Base-by-base conservation (phyloP, 2,797 vertebrate genomes). In the Pachyuromys duprasi region DNA sequence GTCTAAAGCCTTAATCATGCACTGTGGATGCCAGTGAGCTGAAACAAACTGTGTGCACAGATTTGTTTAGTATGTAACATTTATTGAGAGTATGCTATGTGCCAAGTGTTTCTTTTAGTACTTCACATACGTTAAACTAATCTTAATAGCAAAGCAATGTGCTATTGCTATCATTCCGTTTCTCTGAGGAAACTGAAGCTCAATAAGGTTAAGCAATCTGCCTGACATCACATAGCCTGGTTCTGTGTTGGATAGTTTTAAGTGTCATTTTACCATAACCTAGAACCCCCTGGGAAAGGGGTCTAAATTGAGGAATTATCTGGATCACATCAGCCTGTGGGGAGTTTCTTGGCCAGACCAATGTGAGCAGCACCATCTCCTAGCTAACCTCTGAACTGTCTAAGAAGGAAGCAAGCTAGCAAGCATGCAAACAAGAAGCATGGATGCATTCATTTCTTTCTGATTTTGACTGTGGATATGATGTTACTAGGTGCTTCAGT, bases 41-140 rank as follows among this genome's bases (percentile, higher is more conserved):
- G 79, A 84, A 93, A 90, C 3, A 90, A 87, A 92, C 22, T 42
- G 17, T 26, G 18, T 14, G 3, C 33, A 5, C 82, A 36, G 69
- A 78, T 70, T 70, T 78, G 82, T 49, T 90, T 69, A 76, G 39
- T 63, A 79, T 91, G 91, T 75, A 93, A 84, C 45, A 63, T 39
- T 74, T 94, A 93, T 28, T 94, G 53, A 42, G 79, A 45, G 20
- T 24, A 80, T 89, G 62, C 5, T 75, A 72, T 4, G 65, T 70
- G 36, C 8, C 36, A 86, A 90, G n/a, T 82, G 72, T 31, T 94
- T 39, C 45, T 60, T 20, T 79, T 72, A 94, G 9, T 36, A 89
- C 39, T 82, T 70, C 78, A 31, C 17, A 67, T 80, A 18, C 18
- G 39, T 70, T 55, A 94, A 93, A 39, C 72, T 33, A 63, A 81